Conservation (phyloP, 2,113 vertebrate species). For the Pagrus major region DNA sequence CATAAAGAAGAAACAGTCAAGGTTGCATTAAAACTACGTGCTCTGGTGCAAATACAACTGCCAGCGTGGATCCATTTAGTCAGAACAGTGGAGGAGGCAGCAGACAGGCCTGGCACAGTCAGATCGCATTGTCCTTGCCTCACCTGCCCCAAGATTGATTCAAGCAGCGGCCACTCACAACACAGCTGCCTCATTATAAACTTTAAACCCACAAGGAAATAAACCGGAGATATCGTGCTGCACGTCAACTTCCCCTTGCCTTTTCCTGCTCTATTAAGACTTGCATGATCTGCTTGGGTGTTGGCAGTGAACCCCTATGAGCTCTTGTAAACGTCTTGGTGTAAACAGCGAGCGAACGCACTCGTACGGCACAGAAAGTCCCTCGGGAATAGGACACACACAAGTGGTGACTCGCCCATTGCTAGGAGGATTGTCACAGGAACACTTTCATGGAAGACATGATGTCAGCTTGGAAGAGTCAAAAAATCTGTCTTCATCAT, state of each 20-base stretch:
- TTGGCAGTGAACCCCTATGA: conserved; percentile 63
- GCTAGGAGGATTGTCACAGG: background rate
- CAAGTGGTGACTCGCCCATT: conserved; percentile 20
- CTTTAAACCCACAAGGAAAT: conserved; percentile 57
- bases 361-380: background rate
- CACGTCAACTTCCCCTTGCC: conserved; percentile 66
- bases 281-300: conserved; percentile 64
- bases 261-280: conserved; percentile 71
- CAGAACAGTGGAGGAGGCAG: conserved; percentile 3
- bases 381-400: conserved; percentile 29
- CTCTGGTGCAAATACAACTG: background rate
- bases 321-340: conserved; percentile 61
- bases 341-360: conserved; percentile 53
- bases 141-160: conserved; percentile 47
- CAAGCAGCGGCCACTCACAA: background rate
- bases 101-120: conserved; percentile 23
- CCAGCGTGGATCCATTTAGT: background rate
- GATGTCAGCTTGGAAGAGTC: background rate
- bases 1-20: background rate
- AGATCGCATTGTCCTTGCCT: conserved; percentile 13
- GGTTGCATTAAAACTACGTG: background rate
- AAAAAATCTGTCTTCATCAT: background rate
- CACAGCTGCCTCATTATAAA: conserved; percentile 57
- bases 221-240: conserved; percentile 70
- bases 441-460: background rate